These are phyloP conservation scores for Sphyrna mokarran DNA, from an alignment of 2,113 vertebrate species.

Conservation along the genomic window DNA sequence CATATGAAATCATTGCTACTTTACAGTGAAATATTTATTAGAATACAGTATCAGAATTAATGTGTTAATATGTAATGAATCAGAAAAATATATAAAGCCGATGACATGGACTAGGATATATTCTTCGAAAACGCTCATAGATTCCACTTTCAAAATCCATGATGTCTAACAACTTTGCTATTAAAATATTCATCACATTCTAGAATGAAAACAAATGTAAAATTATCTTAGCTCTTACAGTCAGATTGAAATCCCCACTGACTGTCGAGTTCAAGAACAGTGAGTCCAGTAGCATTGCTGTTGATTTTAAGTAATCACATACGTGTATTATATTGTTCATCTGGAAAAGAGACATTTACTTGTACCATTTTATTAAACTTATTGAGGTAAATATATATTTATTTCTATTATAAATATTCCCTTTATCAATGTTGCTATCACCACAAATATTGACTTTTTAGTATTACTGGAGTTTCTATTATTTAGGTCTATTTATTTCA, in stretches of 20 bases:
- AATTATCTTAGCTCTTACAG: neutral
- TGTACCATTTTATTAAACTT: neutral
- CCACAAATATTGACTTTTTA: neutral
- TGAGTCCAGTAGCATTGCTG: neutral
- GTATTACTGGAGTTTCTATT: neutral
- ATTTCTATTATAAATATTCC: neutral
- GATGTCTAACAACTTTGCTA: neutral
- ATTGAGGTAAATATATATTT: neutral
- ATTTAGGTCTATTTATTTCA: conserved; percentile 1
- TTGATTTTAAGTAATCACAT: neutral
- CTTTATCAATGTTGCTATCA: neutral
- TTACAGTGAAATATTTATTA: neutral
- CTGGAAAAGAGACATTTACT: neutral
- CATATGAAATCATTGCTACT: neutral
- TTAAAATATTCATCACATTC: neutral
- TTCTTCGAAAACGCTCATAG: neutral
- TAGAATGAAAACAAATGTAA: conserved; percentile 1
- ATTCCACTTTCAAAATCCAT: neutral
- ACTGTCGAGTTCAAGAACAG: neutral
- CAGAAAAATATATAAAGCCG: neutral
- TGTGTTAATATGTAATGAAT: neutral
- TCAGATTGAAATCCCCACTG: neutral
- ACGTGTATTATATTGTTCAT: neutral
- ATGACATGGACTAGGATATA: neutral
- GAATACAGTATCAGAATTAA: neutral